Conservation (phyloP, 2,797 vertebrate genomes). For the Helicolenus hilgendorfi region DNA sequence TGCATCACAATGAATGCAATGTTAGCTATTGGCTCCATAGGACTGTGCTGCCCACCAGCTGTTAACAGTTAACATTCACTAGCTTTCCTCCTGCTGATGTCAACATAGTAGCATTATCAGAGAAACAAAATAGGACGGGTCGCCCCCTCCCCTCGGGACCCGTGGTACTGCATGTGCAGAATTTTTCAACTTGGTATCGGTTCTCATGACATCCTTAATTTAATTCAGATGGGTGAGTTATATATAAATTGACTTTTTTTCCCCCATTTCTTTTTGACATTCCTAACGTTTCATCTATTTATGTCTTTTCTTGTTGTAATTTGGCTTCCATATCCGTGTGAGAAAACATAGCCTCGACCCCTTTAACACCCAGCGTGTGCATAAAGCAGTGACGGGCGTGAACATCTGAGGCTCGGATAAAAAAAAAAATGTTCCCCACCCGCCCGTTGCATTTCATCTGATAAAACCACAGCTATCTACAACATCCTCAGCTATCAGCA, state of each 20-base stretch:
- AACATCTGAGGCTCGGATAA: background rate
- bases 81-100: too few relatives aligned
- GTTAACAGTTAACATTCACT: too few relatives aligned
- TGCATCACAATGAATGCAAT: too few relatives aligned
- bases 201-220: background rate
- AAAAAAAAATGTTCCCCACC: background rate
- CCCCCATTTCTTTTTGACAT: background rate
- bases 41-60: too few relatives aligned
- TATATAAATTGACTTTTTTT: background rate
- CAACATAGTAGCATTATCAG: too few relatives aligned
- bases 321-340: background rate
- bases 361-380: background rate
- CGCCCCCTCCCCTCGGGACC: too few relatives aligned
- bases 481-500: constrained; percentile 23
- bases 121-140: too few relatives aligned
- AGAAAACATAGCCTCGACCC: background rate
- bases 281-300: background rate
- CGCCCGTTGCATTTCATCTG: background rate
- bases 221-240: background rate
- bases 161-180: too few relatives aligned
- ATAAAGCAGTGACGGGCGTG: background rate
- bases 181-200: too few relatives aligned
- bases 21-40: too few relatives aligned
- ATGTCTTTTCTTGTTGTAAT: background rate
- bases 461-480: constrained; percentile 23